These are phyloP conservation scores for Ichneumoninae sp. DNA, from an alignment of 2,888 invertebrate genomes.

Conservation along the genomic window DNA sequence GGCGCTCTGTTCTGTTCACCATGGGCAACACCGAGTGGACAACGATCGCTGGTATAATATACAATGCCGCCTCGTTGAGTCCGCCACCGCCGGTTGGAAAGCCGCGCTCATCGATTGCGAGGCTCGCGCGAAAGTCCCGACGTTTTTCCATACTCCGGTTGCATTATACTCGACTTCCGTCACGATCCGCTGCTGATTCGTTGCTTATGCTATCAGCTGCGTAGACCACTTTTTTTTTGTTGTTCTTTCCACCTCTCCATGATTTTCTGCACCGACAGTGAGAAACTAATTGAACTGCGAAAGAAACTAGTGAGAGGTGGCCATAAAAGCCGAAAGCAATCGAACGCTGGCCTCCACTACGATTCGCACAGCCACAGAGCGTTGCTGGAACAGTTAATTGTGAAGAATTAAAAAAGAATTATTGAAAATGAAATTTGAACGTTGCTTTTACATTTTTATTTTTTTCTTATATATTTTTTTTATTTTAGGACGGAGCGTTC, in stretches of 20 bases:
- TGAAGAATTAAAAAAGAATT: neutral
- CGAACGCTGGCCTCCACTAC: neutral
- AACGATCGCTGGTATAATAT: conserved; percentile 17
- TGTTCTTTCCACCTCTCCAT: neutral
- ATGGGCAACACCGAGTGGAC: conserved; percentile 12
- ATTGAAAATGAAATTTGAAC: neutral
- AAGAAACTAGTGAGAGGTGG: conserved; percentile 32
- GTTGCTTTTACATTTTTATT: neutral
- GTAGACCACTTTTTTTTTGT: neutral
- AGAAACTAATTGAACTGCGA: conserved; percentile 19
- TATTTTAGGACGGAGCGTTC: neutral
- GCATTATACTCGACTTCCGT: conserved; percentile 50
- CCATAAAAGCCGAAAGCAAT: conserved; percentile 17
- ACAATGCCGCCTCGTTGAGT: conserved; percentile 6
- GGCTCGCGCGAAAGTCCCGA: conserved; percentile 40
- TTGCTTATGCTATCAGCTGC: conserved; percentile 6
- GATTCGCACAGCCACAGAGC: neutral
- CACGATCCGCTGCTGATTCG: conserved; percentile 39
- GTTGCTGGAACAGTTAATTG: neutral
- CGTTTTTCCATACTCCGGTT: conserved; percentile 51
- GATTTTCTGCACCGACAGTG: neutral
- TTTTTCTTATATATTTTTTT: neutral
- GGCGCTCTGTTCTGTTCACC: conserved; percentile 13
- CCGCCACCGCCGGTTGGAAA: conserved; percentile 14
- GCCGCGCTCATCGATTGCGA: conserved; percentile 49